Evolutionary conservation across 1,140 invertebrate species (phyloP).

Genomic region (Drosophila bipectinata): DNA sequence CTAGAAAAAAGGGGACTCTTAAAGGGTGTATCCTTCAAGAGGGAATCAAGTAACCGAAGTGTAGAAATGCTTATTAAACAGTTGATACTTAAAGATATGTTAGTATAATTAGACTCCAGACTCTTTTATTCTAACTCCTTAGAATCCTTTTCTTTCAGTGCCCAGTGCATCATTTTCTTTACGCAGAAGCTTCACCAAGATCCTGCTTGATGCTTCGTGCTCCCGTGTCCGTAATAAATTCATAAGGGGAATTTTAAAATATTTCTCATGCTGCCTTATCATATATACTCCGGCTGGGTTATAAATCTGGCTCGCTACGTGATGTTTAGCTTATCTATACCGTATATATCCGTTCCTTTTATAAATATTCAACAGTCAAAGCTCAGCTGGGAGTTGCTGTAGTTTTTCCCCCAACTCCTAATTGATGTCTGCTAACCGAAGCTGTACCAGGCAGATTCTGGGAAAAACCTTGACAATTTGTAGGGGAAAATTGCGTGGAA

Average conservation of each 20-base stretch:
- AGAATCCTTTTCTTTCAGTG: slow-evolving; percentile 4
- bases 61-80: background rate
- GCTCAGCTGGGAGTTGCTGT: slow-evolving; percentile 11
- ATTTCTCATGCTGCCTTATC: slow-evolving; percentile 41
- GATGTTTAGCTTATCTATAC: slow-evolving; percentile 43
- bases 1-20: background rate
- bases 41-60: background rate
- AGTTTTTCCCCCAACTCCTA: slow-evolving; percentile 30
- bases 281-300: slow-evolving; percentile 46
- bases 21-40: background rate
- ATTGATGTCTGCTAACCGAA: slow-evolving; percentile 59
- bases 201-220: slow-evolving; percentile 9
- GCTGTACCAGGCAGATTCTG: slow-evolving; percentile 4
- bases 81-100: background rate
- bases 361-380: slow-evolving; percentile 67
- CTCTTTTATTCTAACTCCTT: no score
- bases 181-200: slow-evolving; percentile 33
- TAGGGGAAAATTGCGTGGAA: slow-evolving; percentile 48
- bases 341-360: slow-evolving; percentile 41
- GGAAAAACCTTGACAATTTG: slow-evolving; percentile 40
- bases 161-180: slow-evolving; percentile 45
- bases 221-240: slow-evolving; percentile 65
- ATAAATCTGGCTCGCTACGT: slow-evolving; percentile 58
- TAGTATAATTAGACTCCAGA: no score
- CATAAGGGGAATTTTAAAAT: slow-evolving; percentile 75